Base-by-base conservation (phyloP, 2,888 invertebrate species). In the Brachycybe producta region DNA sequence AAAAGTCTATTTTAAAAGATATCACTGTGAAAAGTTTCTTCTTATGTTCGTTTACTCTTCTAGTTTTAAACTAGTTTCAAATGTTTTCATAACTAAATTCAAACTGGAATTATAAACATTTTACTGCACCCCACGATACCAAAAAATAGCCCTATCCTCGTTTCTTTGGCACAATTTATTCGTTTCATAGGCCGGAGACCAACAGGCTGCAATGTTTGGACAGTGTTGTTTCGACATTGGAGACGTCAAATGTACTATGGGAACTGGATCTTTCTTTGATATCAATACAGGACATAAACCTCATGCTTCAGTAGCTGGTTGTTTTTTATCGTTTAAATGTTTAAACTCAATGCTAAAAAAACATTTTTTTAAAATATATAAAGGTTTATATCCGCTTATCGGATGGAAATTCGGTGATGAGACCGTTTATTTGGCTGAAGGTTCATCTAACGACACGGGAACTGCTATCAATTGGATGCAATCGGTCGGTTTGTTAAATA, bases 181-280 rank as follows among this genome's bases (percentile, higher is more conserved):
- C n/a, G 26, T 27, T 44, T 46, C 55, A 43, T 17, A 83, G 83
- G 77, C 84, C 73, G 83, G 84, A 13, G 87, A 94, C 65, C 90
- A 92, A 68, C 80, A 87, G 2, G 84, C 91, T 0, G 84, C 91
- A 1, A 75, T 87, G 71, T 87, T 84, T 74, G 92, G 91, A 4
- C 82, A 84, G 0, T 82, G 84, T 54, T 85, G 86, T 61, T 84
- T 84, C 62, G 67, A 76, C 2, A 69, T 74, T 0, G 84, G 85
- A 24, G 83, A 85, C 63, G 74, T 87, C 1, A 92, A 91, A 64
- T 70, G 91, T 2, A 91, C 91, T 0, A 75, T 94, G 71, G 92
- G 92, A 0, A 94, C 92, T 0, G 94, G 94, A 0, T 82, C 84
- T 0, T 94, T 94, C 68, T 69, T 92, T 38, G 78, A 90, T 64